phyloP scores from a whole-genome alignment of 2,113 vertebrate genomes.

The Gobius niger region DNA sequence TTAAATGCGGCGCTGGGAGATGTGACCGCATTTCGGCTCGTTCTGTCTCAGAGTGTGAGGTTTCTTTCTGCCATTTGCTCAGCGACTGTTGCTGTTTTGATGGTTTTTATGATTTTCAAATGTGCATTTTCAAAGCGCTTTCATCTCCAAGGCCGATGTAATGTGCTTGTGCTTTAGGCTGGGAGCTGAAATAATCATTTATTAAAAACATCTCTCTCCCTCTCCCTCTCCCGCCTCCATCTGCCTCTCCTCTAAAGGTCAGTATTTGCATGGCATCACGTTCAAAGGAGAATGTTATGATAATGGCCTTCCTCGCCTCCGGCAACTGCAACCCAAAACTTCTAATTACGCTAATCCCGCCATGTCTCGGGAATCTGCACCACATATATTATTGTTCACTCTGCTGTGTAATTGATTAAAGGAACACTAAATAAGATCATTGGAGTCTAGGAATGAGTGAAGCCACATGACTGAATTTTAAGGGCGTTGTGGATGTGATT shows the following conservation, averaged over 20 bases:
- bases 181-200: slow-evolving; percentile 34
- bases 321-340: slow-evolving; percentile 31
- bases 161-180: slow-evolving; percentile 30
- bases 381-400: slow-evolving; percentile 14
- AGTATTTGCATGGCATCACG: slow-evolving; percentile 64
- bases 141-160: slow-evolving; percentile 40
- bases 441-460: no score
- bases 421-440: background rate
- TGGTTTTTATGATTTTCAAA: slow-evolving; percentile 8
- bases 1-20: slow-evolving; percentile 32
- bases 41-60: slow-evolving; percentile 12
- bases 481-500: no score
- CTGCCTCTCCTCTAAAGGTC: slow-evolving; percentile 54
- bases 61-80: slow-evolving; percentile 7
- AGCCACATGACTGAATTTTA: no score
- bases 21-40: slow-evolving; percentile 13
- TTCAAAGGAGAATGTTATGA: slow-evolving; percentile 63
- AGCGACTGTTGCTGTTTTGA: slow-evolving; percentile 17
- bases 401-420: slow-evolving; percentile 11
- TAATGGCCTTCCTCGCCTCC: slow-evolving; percentile 52
- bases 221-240: background rate
- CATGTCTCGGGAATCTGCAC: slow-evolving; percentile 13
- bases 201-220: slow-evolving; percentile 26
- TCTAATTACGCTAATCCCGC: slow-evolving; percentile 43
- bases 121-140: slow-evolving; percentile 33